These are phyloP conservation scores for Cerastoderma edule DNA, from an alignment of 2,888 invertebrate species.

Conservation along the genomic window DNA sequence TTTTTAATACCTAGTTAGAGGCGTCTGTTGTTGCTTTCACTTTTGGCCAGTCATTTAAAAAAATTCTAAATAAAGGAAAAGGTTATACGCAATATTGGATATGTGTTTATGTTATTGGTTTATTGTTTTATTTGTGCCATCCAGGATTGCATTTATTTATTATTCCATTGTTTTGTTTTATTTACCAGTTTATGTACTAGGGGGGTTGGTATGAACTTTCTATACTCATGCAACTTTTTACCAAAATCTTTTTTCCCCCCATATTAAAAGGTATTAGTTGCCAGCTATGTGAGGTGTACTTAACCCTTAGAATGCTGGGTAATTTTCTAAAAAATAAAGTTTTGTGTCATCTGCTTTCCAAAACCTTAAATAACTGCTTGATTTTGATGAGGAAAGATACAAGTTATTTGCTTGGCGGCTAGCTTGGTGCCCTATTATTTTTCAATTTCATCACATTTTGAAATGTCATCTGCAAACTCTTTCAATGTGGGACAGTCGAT, in stretches of 20 bases:
- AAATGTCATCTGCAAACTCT: neutral
- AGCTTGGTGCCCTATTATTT: neutral
- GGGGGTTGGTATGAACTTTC: neutral
- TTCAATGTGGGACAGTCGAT: no score
- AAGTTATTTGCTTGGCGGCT: no score
- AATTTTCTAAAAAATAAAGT: neutral
- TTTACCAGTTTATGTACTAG: neutral
- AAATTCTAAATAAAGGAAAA: neutral
- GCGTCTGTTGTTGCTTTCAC: neutral
- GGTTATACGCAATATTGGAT: neutral
- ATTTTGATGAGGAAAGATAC: no score
- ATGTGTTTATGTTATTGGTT: neutral
- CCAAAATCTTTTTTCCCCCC: neutral
- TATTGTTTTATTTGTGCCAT: slow-evolving; percentile 4
- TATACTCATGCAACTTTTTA: neutral
- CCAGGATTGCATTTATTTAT: slow-evolving; percentile 4
- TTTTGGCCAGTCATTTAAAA: neutral
- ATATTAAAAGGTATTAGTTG: neutral
- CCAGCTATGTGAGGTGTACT: neutral
- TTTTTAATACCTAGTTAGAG: neutral
- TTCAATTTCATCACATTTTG: neutral
- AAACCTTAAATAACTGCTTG: no score
- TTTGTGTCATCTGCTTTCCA: no score
- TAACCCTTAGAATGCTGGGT: neutral
- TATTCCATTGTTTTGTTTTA: neutral